Evolutionary conservation across 2,797 vertebrate species (phyloP), one percentile per base, ranked within the genome.

Genomic region (Pogonophryne albipinna): DNA sequence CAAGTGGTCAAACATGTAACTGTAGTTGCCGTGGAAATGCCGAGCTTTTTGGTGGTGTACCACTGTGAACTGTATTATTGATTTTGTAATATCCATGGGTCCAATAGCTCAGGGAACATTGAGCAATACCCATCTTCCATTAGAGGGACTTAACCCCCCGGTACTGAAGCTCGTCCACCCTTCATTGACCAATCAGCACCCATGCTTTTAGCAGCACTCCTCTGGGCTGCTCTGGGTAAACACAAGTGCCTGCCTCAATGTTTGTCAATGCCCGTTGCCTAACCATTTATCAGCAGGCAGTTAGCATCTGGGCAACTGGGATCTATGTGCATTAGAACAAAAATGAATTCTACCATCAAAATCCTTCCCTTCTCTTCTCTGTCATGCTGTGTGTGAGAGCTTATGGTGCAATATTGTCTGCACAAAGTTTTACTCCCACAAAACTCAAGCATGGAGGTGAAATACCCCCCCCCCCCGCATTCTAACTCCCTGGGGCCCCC

Each of bases 241-340:
- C 94, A 96, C 60, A 85, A 65, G 85, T 88, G 91, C 92, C 89
- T 92, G 91, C 88, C 84, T 87, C 92, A 92, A 74, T 95, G 92
- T 95, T 95, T 96, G 94, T 94, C 91, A 91, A 84, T 55, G 91
- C 84, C 89, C 86, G 93, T 95, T 95, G 91, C 93, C 87, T 88
- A 94, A 95, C 92, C 91, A 94, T 95, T 95, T 95, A 94, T 95
- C 94, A 93, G 93, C 68, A 80, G 85, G 87, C 93, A 87, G 86
- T 91, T 91, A 91, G 91, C 90, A 87, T 89, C 85, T 78, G 76
- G 88, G 89, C 94, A 94, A 92, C 91, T 93, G 93, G 89, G 85
- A 79, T 89, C 81, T 92, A 81, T 77, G 73, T 74, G 61, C 79
- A 74, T 90, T 80, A 80, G 74, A 27, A 90, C 89, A 81, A 87